phyloP scores from a whole-genome alignment of 2,113 vertebrate genomes.

The Naja naja region DNA sequence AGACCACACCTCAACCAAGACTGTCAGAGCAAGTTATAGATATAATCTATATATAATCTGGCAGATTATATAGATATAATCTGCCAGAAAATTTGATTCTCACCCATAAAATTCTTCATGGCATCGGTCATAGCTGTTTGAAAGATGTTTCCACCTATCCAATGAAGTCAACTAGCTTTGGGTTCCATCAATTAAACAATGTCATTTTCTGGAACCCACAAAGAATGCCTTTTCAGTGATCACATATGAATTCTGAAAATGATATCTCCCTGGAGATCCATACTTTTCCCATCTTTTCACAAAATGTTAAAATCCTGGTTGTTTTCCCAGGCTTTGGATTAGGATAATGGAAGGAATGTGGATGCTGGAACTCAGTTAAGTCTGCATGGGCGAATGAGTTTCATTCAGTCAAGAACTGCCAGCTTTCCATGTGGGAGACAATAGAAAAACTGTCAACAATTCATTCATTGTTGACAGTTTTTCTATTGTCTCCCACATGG shows the following conservation, averaged over 20 bases:
- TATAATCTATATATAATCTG: neutral
- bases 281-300: neutral
- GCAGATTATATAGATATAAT: neutral
- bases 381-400: neutral
- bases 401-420: neutral
- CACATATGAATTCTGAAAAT: neutral
- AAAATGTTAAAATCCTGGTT: neutral
- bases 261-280: neutral
- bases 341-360: neutral
- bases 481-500: too few species aligned
- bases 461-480: too few species aligned
- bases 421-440: neutral
- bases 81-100: neutral
- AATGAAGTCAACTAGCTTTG: neutral
- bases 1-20: neutral
- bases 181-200: neutral
- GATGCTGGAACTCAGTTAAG: neutral
- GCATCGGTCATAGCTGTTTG: neutral
- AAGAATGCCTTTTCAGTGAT: neutral
- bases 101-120: neutral
- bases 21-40: neutral
- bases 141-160: neutral
- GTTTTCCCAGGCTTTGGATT: neutral
- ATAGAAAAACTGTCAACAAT: neutral
- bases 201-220: neutral